These are phyloP conservation scores for Manduca sexta DNA, from an alignment of 1,140 invertebrate genomes.

Conservation along the genomic window DNA sequence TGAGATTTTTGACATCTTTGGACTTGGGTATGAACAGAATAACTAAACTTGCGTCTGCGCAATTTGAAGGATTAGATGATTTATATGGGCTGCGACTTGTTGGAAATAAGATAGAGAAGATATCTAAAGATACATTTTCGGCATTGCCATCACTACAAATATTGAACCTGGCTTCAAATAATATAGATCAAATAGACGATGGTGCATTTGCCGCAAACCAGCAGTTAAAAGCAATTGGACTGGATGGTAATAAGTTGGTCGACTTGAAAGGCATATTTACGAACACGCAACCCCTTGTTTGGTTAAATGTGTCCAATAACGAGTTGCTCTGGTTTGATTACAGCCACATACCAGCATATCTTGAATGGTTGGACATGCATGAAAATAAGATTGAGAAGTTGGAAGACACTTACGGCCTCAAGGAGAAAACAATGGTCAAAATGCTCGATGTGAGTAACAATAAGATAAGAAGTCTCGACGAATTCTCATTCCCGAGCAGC, in stretches of 20 bases:
- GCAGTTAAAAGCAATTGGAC: constrained; percentile 78
- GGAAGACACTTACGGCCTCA: constrained; percentile 83
- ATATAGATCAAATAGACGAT: constrained; percentile 79
- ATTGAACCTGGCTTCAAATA: constrained; percentile 81
- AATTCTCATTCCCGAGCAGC: constrained; percentile 81
- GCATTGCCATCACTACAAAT: constrained; percentile 79
- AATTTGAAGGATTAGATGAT: constrained; percentile 78
- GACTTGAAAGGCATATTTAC: constrained; percentile 81
- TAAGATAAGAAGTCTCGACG: constrained; percentile 79
- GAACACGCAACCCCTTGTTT: constrained; percentile 78
- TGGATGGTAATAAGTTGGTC: constrained; percentile 80
- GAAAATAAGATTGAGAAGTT: constrained; percentile 80
- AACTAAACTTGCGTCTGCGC: constrained; percentile 74
- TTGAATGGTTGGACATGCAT: constrained; percentile 84
- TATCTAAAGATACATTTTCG: constrained; percentile 79
- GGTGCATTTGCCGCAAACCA: constrained; percentile 79
- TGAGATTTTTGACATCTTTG: constrained; percentile 81
- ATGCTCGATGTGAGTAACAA: constrained; percentile 87
- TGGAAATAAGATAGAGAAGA: constrained; percentile 80
- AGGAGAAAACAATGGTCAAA: constrained; percentile 83
- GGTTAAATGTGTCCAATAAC: constrained; percentile 84
- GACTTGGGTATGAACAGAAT: constrained; percentile 89
- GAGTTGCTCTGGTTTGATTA: constrained; percentile 81
- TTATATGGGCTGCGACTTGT: constrained; percentile 78
- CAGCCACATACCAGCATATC: constrained; percentile 77